phyloP scores from a whole-genome alignment of 2,113 vertebrate species.

The Oreochromis aureus region DNA sequence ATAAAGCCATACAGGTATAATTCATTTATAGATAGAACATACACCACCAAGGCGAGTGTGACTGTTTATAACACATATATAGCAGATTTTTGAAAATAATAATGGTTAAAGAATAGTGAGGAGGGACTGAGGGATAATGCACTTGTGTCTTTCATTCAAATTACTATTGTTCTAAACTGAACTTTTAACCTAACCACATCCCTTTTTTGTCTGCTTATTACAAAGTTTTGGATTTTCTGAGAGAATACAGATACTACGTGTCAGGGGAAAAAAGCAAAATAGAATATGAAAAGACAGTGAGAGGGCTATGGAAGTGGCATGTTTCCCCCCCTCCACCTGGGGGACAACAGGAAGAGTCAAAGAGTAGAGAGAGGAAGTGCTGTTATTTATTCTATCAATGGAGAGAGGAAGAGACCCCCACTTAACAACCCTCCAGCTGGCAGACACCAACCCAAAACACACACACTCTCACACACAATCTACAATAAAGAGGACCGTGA shows the following conservation, averaged over 20 bases:
- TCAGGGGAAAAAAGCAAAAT: background rate
- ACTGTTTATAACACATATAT: background rate
- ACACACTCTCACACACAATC: background rate
- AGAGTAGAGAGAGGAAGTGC: slow-evolving; percentile 37
- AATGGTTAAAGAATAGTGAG: background rate
- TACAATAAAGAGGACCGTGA: background rate
- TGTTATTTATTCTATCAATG: slow-evolving; percentile 53
- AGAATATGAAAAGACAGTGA: background rate
- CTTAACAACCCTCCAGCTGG: slow-evolving; percentile 3
- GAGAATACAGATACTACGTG: background rate
- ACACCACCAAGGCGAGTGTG: background rate
- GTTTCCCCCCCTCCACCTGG: background rate
- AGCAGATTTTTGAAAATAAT: background rate
- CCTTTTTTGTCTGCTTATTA: background rate
- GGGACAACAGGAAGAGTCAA: slow-evolving; percentile 46
- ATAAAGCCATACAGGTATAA: slow-evolving; percentile 20
- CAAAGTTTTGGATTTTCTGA: background rate
- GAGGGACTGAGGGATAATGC: background rate
- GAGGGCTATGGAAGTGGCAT: background rate
- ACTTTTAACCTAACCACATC: background rate
- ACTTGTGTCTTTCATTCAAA: background rate
- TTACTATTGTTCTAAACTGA: background rate
- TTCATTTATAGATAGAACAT: slow-evolving; percentile 1
- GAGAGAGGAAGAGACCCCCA: slow-evolving; percentile 24
- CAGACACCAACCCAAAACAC: background rate